Evolutionary conservation across 2,888 invertebrate genomes (phyloP), one percentile per base, ranked within the genome.

Genomic region (Heteromyza rotundicornis): DNA sequence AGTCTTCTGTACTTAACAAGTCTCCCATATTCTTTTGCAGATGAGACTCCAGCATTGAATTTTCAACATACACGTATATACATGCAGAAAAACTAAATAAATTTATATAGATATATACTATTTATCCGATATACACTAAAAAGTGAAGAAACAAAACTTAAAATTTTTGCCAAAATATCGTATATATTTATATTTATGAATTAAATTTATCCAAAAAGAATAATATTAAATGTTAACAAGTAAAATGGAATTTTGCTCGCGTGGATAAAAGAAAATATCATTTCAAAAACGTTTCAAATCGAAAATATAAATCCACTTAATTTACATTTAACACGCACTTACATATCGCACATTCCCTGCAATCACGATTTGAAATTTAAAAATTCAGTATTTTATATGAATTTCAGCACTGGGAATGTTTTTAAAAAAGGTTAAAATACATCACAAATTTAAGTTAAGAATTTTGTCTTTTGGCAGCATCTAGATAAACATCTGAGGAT

Each of bases 11-110:
- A n/a, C n/a, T n/a, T n/a, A n/a, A n/a, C n/a, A n/a, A n/a, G n/a
- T n/a, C n/a, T n/a, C n/a, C 24, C 49, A 22, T 47, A 32, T 44
- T 19, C 57, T 61, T 67, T 72, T 68, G 16, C 73, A 74, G 74
- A 74, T 71, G 65, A 66, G 66, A 68, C 65, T 68, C 67, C 72
- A 69, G 68, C 69, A 71, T 70, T 66, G 58, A 67, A 64, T 60
- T 57, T 57, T 40, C 51, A 52, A 57, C 57, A 57, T 24, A 64
- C 51, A 64, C 61, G 59, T 35, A 55, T 8, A 50, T 7, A 63
- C 54, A 47, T n/a, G 14, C 47, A 47, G 62, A 63, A 64, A 52
- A 64, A 36, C 36, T 55, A 59, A 69, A 64, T 58, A 67, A 62
- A 59, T 62, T 63, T 61, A 52, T 60, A 64, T 61, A 70, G 35